Evolutionary conservation across 2,888 invertebrate genomes (phyloP).

Genomic region (Scaptomyza reducta): DNA sequence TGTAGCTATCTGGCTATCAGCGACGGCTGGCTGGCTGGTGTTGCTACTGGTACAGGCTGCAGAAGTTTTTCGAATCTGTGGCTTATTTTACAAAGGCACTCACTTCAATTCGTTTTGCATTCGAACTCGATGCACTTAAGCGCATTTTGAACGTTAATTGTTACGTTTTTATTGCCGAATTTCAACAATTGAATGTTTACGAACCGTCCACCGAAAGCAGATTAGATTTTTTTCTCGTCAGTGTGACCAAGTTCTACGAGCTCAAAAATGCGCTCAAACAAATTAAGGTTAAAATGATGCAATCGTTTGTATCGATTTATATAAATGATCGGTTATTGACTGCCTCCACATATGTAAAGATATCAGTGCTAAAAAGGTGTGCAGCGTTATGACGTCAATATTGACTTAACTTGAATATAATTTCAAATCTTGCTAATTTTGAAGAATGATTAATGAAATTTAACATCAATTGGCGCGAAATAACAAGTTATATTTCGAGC

Average conservation of each 20-base stretch:
- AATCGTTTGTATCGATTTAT: not conserved
- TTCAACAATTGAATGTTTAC: constrained; percentile 61
- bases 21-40: constrained; percentile 6
- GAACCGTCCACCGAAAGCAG: constrained; percentile 60
- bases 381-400: not conserved
- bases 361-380: not conserved
- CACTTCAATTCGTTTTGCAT: constrained; percentile 71
- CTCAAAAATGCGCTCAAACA: constrained; percentile 3
- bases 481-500: constrained; percentile 38
- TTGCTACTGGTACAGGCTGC: constrained; percentile 67
- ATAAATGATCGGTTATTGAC: not conserved
- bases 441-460: constrained; percentile 1
- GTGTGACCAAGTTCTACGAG: constrained; percentile 36
- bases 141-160: constrained; percentile 61
- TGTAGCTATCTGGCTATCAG: constrained; percentile 20
- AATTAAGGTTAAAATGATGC: constrained; percentile 9
- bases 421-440: not conserved
- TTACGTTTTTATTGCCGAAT: constrained; percentile 60
- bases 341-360: not conserved
- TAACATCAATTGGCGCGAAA: constrained; percentile 9
- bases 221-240: constrained; percentile 37
- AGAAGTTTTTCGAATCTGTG: constrained; percentile 43
- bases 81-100: constrained; percentile 57
- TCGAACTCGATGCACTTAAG: constrained; percentile 56
- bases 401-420: not conserved